Percentiles rank a stretch among this genome's conserved stretches.
Evolutionary conservation across 2,113 vertebrate genomes (phyloP).

Genomic region (Zosterops japonicus): DNA sequence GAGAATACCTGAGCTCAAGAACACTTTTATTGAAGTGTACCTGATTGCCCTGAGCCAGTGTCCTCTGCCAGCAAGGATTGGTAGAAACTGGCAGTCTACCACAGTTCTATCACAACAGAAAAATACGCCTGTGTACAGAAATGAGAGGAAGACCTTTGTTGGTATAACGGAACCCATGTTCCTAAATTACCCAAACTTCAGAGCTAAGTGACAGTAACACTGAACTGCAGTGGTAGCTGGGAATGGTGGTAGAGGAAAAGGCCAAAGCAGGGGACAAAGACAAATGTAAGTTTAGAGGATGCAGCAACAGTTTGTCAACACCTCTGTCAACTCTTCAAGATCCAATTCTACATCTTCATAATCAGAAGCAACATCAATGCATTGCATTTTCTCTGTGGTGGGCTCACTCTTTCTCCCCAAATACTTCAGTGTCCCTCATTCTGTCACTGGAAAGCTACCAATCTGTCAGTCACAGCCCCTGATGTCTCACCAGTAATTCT

Average conservation of each 20-base stretch:
- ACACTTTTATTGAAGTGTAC: not conserved
- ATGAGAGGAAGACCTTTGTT: not conserved
- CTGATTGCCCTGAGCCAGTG: not conserved
- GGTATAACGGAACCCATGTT: not conserved
- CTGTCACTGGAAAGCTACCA: constrained; percentile 55
- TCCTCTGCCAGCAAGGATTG: not conserved
- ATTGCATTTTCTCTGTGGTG: constrained; percentile 43
- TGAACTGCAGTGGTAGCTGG: not conserved
- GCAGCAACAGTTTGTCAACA: constrained; percentile 40
- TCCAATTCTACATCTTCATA: constrained; percentile 44
- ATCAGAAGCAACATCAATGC: not conserved
- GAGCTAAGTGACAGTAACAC: not conserved
- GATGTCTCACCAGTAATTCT: constrained; percentile 47
- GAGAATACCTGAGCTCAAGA: not conserved
- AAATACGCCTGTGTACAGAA: not conserved
- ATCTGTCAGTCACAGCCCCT: constrained; percentile 51
- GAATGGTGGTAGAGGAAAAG: not conserved
- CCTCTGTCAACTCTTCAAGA: constrained; percentile 30
- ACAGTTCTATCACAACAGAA: not conserved
- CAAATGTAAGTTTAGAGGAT: not conserved
- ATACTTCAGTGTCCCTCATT: constrained; percentile 36
- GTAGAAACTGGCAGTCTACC: not conserved
- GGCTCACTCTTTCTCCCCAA: constrained; percentile 36
- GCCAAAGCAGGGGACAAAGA: constrained; percentile 4
- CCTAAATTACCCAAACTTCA: not conserved